Percentiles rank a stretch among this genome's conserved stretches.
These are phyloP conservation scores for Oscheius sp. DNA, from an alignment of 2,888 invertebrate species.

Conservation along the genomic window DNA sequence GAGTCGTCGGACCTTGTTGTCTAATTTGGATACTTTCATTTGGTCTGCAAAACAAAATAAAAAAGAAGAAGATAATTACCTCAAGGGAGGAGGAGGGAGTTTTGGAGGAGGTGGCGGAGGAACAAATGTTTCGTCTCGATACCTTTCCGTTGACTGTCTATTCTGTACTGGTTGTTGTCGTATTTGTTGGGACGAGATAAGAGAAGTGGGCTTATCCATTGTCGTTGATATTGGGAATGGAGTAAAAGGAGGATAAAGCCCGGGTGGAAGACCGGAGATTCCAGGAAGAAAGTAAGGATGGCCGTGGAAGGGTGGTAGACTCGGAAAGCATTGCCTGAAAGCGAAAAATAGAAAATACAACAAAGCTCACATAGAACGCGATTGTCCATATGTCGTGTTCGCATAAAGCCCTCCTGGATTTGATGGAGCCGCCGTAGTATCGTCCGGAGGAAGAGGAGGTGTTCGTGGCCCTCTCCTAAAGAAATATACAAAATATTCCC, in stretches of 20 bases:
- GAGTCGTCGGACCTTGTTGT: neutral
- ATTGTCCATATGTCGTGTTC: no score
- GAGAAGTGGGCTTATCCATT: neutral
- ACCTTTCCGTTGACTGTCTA: neutral
- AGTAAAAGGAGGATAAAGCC: neutral
- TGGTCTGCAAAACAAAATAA: neutral
- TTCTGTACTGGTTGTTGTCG: neutral
- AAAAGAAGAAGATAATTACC: neutral
- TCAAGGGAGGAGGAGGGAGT: neutral
- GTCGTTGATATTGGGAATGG: neutral
- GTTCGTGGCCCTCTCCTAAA: slow-evolving; percentile 22
- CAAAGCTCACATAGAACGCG: neutral
- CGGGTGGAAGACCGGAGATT: neutral
- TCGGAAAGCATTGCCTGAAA: neutral
- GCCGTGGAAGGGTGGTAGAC: neutral
- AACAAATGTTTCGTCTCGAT: no score
- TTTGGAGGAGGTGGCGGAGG: slow-evolving; percentile 31
- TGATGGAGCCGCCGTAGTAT: neutral
- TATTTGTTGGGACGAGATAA: neutral
- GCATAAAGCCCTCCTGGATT: no score
- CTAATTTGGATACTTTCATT: no score
- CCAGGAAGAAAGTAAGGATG: neutral
- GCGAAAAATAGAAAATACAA: neutral
- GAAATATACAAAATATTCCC: neutral
- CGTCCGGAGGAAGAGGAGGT: slow-evolving; percentile 16